Conservation (phyloP, 2,888 invertebrate species). For the Euphydryas editha region DNA sequence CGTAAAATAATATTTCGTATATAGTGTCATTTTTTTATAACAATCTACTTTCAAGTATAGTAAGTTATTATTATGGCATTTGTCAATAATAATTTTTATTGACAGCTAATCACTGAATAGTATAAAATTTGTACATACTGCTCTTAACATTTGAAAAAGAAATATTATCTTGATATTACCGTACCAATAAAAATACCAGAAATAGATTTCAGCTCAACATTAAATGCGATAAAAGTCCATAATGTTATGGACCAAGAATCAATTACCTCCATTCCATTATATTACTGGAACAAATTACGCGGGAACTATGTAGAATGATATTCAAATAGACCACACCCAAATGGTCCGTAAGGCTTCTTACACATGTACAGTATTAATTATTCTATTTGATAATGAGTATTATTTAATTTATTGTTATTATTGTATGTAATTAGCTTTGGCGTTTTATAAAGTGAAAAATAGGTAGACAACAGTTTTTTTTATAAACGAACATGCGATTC, state of each 20-base stretch:
- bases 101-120: too few species aligned
- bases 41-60: too few species aligned
- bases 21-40: too few species aligned
- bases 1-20: too few species aligned
- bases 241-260: slow-evolving; percentile 11
- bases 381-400: not conserved
- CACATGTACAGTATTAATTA: slow-evolving; percentile 7
- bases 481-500: too few species aligned
- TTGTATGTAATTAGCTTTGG: too few species aligned
- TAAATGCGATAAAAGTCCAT: slow-evolving; percentile 9
- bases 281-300: slow-evolving; percentile 41
- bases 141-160: not conserved
- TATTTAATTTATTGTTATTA: too few species aligned
- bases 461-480: too few species aligned
- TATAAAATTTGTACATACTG: not conserved
- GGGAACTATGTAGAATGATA: slow-evolving; percentile 31
- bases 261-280: slow-evolving; percentile 34
- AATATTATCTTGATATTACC: not conserved
- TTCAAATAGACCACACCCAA: slow-evolving; percentile 39
- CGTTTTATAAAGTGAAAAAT: too few species aligned
- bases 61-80: too few species aligned
- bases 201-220: not conserved
- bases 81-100: too few species aligned
- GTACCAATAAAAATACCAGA: not conserved
- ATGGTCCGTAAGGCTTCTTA: slow-evolving; percentile 1